Conservation (phyloP, 2,888 invertebrate species). For the Lasioglossum oenotherae region DNA sequence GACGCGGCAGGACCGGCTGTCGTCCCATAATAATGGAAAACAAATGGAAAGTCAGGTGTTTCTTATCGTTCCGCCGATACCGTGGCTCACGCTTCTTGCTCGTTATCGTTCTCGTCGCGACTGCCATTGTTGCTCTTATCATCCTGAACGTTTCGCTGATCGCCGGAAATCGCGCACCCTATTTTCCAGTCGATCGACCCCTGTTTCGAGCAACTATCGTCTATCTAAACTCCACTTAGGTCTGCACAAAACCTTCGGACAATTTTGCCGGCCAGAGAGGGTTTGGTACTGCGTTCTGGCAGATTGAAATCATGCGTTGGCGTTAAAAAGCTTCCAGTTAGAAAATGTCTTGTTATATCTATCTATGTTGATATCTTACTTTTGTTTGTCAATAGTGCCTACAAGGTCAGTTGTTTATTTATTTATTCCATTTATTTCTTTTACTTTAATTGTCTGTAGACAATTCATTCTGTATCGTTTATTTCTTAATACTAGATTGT, state of each 20-base stretch:
- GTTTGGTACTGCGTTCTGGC: neutral
- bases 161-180: constrained; percentile 47
- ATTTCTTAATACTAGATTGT: too few species aligned
- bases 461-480: too few species aligned
- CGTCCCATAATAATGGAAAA: constrained; percentile 49
- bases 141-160: constrained; percentile 44
- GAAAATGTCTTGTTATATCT: neutral
- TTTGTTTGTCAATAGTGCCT: too few species aligned
- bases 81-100: constrained; percentile 12
- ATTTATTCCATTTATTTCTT: too few species aligned
- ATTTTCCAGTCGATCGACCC: constrained; percentile 56
- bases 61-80: constrained; percentile 54
- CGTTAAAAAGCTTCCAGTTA: neutral
- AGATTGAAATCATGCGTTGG: constrained; percentile 7
- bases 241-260: neutral
- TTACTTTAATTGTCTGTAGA: too few species aligned
- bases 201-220: constrained; percentile 31
- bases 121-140: constrained; percentile 42
- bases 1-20: constrained; percentile 8
- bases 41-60: constrained; percentile 60
- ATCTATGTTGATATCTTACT: neutral
- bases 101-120: constrained; percentile 41
- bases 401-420: too few species aligned
- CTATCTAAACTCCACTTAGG: constrained; percentile 16
- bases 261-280: neutral